Percentiles rank a stretch among this genome's conserved stretches.
These are phyloP conservation scores for Lagria hirta DNA, from an alignment of 2,888 invertebrate species.

Conservation along the genomic window DNA sequence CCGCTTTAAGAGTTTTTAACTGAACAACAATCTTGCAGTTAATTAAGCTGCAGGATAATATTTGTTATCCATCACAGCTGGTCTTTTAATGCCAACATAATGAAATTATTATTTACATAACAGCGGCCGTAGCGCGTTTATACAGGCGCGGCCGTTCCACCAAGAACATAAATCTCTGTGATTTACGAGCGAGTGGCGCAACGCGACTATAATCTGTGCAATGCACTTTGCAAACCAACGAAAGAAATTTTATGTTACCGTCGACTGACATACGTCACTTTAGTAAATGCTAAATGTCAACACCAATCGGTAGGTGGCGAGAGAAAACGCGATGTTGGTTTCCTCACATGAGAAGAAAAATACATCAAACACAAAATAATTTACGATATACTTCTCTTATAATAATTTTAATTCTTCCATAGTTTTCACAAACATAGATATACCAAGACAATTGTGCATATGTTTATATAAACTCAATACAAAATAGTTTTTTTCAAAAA, in stretches of 20 bases:
- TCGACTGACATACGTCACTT: slow-evolving; percentile 32
- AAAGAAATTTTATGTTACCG: no score
- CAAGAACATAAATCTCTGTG: slow-evolving; percentile 41
- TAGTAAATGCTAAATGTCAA: no score
- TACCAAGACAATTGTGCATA: background rate
- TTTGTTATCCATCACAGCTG: slow-evolving; percentile 42
- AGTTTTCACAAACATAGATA: background rate
- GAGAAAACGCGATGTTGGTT: background rate
- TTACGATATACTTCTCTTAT: background rate
- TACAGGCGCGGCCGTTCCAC: slow-evolving; percentile 40
- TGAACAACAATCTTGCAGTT: slow-evolving; percentile 26
- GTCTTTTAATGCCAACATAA: slow-evolving; percentile 43
- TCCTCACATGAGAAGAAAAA: background rate
- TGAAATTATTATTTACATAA: slow-evolving; percentile 47
- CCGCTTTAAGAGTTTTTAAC: no score
- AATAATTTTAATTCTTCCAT: background rate
- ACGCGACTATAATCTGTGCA: slow-evolving; percentile 41
- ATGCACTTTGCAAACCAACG: slow-evolving; percentile 37
- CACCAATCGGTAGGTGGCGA: no score
- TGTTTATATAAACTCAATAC: no score
- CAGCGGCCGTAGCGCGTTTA: slow-evolving; percentile 36
- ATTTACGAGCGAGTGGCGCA: slow-evolving; percentile 41
- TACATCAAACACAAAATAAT: background rate
- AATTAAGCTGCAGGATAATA: slow-evolving; percentile 35
- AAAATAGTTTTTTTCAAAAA: no score